phyloP scores from a whole-genome alignment of 2,797 vertebrate genomes.

The Hozukius guyotensis region DNA sequence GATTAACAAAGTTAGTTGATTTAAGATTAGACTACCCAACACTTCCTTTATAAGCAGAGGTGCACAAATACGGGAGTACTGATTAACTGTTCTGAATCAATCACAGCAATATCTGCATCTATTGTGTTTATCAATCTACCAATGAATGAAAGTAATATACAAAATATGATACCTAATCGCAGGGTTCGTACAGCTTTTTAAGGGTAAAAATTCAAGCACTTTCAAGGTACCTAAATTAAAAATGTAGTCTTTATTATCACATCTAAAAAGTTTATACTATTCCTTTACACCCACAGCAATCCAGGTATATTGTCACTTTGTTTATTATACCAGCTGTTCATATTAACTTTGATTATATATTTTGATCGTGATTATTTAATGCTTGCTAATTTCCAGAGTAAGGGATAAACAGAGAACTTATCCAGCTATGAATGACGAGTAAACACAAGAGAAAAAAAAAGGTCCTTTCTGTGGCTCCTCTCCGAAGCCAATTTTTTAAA shows the following conservation, averaged over 20 bases:
- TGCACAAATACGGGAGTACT: background rate
- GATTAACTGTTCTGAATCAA: background rate
- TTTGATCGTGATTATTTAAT: too few relatives aligned
- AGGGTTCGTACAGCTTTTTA: background rate
- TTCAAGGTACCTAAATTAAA: background rate
- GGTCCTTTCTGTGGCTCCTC: too few relatives aligned
- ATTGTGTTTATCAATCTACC: background rate
- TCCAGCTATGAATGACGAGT: too few relatives aligned
- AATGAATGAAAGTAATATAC: background rate
- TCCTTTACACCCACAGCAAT: too few relatives aligned
- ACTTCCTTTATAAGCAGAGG: background rate
- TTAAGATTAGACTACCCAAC: background rate
- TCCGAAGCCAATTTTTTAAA: too few relatives aligned
- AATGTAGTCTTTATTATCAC: background rate
- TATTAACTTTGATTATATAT: too few relatives aligned
- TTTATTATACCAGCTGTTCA: too few relatives aligned
- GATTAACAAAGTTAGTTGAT: background rate
- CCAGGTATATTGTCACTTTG: too few relatives aligned
- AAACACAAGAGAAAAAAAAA: too few relatives aligned
- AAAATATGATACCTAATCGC: background rate
- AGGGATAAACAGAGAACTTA: rapidly evolving
- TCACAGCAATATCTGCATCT: background rate
- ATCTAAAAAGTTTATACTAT: too few relatives aligned
- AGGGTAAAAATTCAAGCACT: too few relatives aligned
- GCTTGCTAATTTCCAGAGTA: too few relatives aligned